These are phyloP conservation scores for Marisa cornuarietis DNA, from an alignment of 1,140 invertebrate species.

Conservation along the genomic window DNA sequence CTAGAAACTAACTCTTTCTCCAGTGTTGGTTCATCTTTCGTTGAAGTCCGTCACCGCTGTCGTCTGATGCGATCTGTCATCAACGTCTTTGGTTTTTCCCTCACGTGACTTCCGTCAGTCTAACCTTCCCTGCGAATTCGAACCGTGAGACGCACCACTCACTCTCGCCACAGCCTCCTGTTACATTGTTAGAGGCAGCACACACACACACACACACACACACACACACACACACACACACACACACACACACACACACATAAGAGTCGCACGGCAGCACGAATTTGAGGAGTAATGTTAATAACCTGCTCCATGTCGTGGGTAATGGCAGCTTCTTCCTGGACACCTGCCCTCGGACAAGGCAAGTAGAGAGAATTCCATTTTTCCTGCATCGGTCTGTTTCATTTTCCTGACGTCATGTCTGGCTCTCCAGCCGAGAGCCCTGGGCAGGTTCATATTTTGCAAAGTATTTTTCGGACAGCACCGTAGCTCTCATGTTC, in stretches of 20 bases:
- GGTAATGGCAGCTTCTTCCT: too few relatives aligned
- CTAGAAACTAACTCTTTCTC: too few relatives aligned
- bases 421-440: too few relatives aligned
- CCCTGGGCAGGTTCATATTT: too few relatives aligned
- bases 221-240: slow-evolving; percentile 1
- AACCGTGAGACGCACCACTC: not conserved
- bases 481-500: not conserved
- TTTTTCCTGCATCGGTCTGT: too few relatives aligned
- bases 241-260: not conserved
- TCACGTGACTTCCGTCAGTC: too few relatives aligned
- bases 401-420: too few relatives aligned
- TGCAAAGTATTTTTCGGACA: too few relatives aligned
- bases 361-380: too few relatives aligned
- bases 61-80: not conserved
- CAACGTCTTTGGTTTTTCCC: too few relatives aligned
- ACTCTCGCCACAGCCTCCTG: not conserved
- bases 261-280: not conserved
- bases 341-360: too few relatives aligned
- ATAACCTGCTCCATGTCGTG: too few relatives aligned
- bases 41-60: not conserved
- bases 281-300: not conserved
- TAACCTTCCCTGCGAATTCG: not conserved
- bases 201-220: slow-evolving; percentile 12
- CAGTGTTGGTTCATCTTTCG: not conserved
- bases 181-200: not conserved